phyloP scores from a whole-genome alignment of 2,797 vertebrate genomes.

The Hybognathus amarus region DNA sequence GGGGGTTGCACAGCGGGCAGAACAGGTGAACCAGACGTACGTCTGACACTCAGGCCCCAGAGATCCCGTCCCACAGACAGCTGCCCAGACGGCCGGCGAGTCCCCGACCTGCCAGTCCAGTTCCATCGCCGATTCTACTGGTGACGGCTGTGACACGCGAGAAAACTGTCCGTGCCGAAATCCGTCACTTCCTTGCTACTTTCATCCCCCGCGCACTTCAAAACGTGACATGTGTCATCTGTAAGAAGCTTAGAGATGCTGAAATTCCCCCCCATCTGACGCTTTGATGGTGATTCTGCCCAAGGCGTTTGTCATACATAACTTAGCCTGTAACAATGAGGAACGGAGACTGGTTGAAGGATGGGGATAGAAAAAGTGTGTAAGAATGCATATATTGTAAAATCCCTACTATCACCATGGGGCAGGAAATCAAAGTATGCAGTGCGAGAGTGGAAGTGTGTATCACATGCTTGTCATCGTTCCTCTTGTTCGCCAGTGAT shows the following conservation, averaged over 20 bases:
- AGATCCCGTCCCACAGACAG: slow-evolving; percentile 67
- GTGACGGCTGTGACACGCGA: slow-evolving; percentile 73
- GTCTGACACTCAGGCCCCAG: slow-evolving; percentile 67
- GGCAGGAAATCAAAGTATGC: slow-evolving; percentile 85
- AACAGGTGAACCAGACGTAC: slow-evolving; percentile 68
- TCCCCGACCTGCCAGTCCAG: slow-evolving; percentile 73
- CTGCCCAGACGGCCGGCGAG: slow-evolving; percentile 70
- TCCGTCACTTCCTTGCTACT: slow-evolving; percentile 77
- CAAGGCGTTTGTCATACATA: slow-evolving; percentile 86
- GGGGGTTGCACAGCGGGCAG: slow-evolving; percentile 57
- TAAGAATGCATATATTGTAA: slow-evolving; percentile 85
- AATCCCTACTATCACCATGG: slow-evolving; percentile 83
- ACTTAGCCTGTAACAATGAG: slow-evolving; percentile 87
- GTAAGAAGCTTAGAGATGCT: slow-evolving; percentile 85
- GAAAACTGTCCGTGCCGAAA: slow-evolving; percentile 74
- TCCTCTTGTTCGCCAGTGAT: slow-evolving; percentile 80
- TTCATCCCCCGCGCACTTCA: slow-evolving; percentile 81
- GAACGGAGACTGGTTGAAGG: slow-evolving; percentile 78
- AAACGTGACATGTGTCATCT: slow-evolving; percentile 83
- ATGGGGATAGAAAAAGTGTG: slow-evolving; percentile 60
- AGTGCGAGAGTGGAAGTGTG: slow-evolving; percentile 76
- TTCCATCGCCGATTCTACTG: slow-evolving; percentile 73
- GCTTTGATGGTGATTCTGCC: slow-evolving; percentile 87
- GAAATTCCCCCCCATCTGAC: slow-evolving; percentile 74
- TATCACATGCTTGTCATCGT: slow-evolving; percentile 83